Conservation (phyloP, 2,113 vertebrate genomes). For the Aythya baeri region DNA sequence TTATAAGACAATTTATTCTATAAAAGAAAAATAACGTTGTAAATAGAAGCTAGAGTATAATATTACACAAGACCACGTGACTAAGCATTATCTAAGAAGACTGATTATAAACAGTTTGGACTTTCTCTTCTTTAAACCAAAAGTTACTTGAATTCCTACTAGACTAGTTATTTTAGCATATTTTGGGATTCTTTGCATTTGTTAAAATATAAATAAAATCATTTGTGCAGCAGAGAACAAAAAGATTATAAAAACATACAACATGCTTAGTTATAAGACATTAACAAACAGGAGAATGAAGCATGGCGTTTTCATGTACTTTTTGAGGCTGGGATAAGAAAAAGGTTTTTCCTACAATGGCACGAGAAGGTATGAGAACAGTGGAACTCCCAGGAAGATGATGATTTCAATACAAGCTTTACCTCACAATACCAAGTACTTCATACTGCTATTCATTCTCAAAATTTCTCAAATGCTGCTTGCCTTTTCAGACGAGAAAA, state of each 20-base stretch:
- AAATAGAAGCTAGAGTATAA: not conserved
- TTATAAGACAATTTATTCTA: fast-evolving
- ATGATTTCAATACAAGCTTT: not conserved
- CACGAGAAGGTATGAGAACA: not conserved
- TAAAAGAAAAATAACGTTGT: not conserved
- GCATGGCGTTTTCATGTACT: not conserved
- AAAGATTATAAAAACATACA: not conserved
- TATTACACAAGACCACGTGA: not conserved
- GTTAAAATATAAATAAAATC: not conserved
- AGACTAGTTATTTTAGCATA: not conserved
- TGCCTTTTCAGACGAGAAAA: slow-evolving; percentile 1
- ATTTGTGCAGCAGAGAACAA: not conserved
- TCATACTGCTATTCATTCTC: not conserved
- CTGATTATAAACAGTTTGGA: not conserved
- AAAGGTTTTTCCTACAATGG: not conserved
- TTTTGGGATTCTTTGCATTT: not conserved
- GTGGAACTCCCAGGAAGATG: not conserved
- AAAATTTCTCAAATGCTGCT: not conserved
- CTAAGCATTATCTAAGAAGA: not conserved
- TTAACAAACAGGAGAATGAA: not conserved
- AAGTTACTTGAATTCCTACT: not conserved
- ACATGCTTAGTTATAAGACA: not conserved
- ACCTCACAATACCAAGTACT: not conserved
- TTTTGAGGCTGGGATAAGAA: not conserved
- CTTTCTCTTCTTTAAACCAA: not conserved